These are phyloP conservation scores for Microplitis manilae DNA, from an alignment of 2,888 invertebrate species.

Conservation along the genomic window DNA sequence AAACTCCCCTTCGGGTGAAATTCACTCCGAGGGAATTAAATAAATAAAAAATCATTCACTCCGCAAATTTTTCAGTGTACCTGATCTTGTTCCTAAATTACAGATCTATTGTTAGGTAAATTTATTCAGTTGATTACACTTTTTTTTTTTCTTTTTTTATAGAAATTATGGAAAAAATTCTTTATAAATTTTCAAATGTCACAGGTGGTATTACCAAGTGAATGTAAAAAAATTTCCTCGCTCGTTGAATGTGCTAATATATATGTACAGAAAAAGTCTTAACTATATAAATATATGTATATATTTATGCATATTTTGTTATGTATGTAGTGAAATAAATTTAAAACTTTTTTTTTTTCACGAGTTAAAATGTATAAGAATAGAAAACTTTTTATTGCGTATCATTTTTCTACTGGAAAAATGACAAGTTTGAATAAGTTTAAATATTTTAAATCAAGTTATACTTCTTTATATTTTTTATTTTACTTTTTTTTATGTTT, in stretches of 20 bases:
- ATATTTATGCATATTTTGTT: background rate
- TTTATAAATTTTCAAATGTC: background rate
- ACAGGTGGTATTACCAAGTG: background rate
- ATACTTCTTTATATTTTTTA: background rate
- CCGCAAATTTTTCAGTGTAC: too few relatives aligned
- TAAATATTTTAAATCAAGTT: slow-evolving; percentile 1
- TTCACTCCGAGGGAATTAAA: too few relatives aligned
- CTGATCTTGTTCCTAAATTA: background rate
- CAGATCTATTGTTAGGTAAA: background rate
- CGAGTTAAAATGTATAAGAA: background rate
- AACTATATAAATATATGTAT: background rate
- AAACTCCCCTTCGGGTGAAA: too few relatives aligned
- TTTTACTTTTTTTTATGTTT: background rate
- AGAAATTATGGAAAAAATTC: background rate
- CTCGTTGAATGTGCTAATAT: background rate
- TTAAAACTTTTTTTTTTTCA: background rate
- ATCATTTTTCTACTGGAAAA: background rate
- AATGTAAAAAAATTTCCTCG: background rate
- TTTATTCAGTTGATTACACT: background rate
- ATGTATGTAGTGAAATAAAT: background rate
- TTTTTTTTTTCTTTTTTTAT: background rate
- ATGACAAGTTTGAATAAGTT: background rate
- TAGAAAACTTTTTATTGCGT: background rate
- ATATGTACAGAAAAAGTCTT: background rate
- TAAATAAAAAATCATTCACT: too few relatives aligned